Base-by-base conservation (phyloP, 2,113 vertebrate species). In the Cynoglossus semilaevis region DNA sequence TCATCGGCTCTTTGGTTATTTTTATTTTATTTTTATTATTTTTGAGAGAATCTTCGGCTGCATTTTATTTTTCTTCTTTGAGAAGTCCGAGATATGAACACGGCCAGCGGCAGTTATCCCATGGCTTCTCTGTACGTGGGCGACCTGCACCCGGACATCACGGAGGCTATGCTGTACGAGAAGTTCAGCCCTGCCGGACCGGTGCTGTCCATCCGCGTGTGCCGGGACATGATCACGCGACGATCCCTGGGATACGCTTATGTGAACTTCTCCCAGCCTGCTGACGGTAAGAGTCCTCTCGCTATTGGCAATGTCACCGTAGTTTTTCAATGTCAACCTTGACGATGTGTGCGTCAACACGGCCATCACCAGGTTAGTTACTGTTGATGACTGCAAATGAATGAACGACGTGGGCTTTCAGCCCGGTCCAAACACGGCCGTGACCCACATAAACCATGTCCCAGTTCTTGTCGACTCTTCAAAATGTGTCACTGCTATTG, bases 101-200 rank as follows among this genome's bases (percentile, higher is more conserved):
- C 91, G 45, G 87, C 86, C 60, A 82, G 84, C 13, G 90, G 86
- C 86, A 98, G 94, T 81, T 99, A 98, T 89, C 97, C 97, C 22
- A 99, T 99, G 97, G 97, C 97, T 43, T 99, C 97, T 75, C 93
- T 98, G 8, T 98, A 99, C 60, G 97, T 99, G 81, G 97, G 97
- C 52, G 96, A 99, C 86, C 91, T 99, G 91, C 97, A 99, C 92
- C 92, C 94, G 44, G 96, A 99, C 52, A 96, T 99, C 87, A 99
- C 97, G 29, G 97, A 99, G 90, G 97, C 97, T 60, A 96, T 99
- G 96, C 93, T 99, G 63, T 99, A 99, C 0, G 97, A 99, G 93
- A 99, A 99, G 90, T 99, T 98, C 91, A 98, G 96, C 85, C 97
- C 97, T 0, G 96, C 96, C 0, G 97, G 97, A 45, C 97, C 97